These are phyloP conservation scores for Apis laboriosa DNA, from an alignment of 1,140 invertebrate species.

Conservation along the genomic window DNA sequence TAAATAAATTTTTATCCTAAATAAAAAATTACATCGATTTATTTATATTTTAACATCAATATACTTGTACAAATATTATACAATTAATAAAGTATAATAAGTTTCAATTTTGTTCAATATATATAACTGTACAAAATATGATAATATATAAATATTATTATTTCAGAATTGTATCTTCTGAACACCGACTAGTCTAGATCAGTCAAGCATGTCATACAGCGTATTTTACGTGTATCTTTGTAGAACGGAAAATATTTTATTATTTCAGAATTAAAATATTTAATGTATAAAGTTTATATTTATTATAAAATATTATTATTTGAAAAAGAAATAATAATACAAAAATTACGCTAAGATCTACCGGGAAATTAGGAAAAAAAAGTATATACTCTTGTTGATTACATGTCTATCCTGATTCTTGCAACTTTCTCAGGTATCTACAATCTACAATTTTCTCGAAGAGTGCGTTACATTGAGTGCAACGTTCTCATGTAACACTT, in stretches of 20 bases:
- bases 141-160: not conserved
- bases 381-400: not conserved
- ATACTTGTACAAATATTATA: not conserved
- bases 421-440: conserved; percentile 37
- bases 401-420: conserved; percentile 15
- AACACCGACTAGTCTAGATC: not conserved
- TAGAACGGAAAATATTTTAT: not conserved
- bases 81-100: not conserved
- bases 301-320: not conserved
- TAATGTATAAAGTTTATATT: not conserved
- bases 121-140: not conserved
- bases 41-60: not conserved
- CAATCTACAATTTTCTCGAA: conserved; percentile 33
- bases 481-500: conserved; percentile 51
- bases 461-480: conserved; percentile 31
- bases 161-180: not conserved
- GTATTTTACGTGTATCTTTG: not conserved
- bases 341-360: not conserved
- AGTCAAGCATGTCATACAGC: not conserved
- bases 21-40: not conserved
- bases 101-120: not conserved
- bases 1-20: not conserved
- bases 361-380: conserved; percentile 1
- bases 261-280: not conserved
- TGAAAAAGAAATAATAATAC: not conserved